These are phyloP conservation scores for Helarctos malayanus DNA, from an alignment of 2,797 vertebrate species.

Conservation along the genomic window DNA sequence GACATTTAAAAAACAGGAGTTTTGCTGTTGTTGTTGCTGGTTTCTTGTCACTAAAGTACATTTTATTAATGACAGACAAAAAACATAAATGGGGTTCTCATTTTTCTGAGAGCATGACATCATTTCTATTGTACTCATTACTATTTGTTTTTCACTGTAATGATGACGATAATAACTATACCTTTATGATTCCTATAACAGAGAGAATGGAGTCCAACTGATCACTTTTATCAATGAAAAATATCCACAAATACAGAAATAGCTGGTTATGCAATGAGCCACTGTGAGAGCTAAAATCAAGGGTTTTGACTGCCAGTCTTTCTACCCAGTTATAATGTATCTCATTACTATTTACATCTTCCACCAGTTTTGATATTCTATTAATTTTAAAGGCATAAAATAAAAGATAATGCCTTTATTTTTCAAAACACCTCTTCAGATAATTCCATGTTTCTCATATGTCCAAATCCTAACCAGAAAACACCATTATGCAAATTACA, in stretches of 20 bases:
- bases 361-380: constrained; percentile 8
- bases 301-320: background rate
- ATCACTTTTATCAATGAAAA: constrained; percentile 24
- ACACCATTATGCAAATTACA: background rate
- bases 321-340: background rate
- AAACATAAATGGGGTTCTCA: background rate
- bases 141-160: background rate
- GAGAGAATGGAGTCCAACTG: background rate
- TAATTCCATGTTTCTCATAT: background rate
- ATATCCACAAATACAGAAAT: constrained; percentile 18
- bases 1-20: background rate
- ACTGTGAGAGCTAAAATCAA: background rate
- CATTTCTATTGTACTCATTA: background rate
- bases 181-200: background rate
- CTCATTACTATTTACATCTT: constrained; percentile 33
- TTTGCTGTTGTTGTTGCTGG: background rate
- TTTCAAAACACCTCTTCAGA: background rate
- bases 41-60: background rate
- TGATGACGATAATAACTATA: background rate
- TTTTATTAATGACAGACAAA: background rate
- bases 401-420: background rate
- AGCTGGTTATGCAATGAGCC: background rate
- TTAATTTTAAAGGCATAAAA: constrained; percentile 41
- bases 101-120: background rate
- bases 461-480: background rate